phyloP scores from a whole-genome alignment of 1,140 invertebrate species.

The Dinothrombium tinctorium region DNA sequence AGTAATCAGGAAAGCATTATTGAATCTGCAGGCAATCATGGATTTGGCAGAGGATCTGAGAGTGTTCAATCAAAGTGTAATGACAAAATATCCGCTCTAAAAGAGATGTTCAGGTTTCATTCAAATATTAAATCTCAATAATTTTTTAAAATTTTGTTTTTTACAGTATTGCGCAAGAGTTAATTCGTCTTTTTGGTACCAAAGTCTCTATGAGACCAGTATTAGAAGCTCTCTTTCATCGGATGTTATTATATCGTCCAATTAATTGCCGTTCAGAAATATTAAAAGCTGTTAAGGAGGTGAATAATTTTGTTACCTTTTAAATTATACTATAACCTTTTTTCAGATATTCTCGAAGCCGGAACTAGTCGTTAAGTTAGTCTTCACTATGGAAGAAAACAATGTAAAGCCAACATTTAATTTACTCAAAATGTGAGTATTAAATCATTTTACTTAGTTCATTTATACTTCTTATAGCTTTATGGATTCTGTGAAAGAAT shows the following conservation, averaged over 20 bases:
- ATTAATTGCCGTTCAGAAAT: conserved; percentile 58
- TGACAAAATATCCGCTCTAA: neutral
- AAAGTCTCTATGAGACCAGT: conserved; percentile 59
- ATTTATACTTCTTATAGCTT: conserved; percentile 29
- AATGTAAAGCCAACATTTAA: neutral
- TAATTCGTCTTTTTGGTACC: conserved; percentile 59
- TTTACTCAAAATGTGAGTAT: conserved; percentile 1
- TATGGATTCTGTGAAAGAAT: conserved; percentile 74
- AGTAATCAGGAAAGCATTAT: neutral
- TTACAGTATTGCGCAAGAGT: conserved; percentile 55
- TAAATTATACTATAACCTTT: too few species aligned
- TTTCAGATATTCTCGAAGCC: too few species aligned
- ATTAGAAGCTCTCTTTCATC: conserved; percentile 67
- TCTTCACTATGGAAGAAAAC: too few species aligned
- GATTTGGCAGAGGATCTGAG: neutral
- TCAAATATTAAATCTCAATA: neutral
- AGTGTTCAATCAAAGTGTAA: neutral
- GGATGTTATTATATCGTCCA: conserved; percentile 65
- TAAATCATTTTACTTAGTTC: neutral
- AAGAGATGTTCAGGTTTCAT: neutral
- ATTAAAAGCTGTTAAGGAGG: conserved; percentile 48
- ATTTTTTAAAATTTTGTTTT: conserved; percentile 5
- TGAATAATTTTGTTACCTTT: conserved; percentile 12
- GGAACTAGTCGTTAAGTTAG: too few species aligned
- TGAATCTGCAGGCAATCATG: neutral